Percentiles rank a stretch among this genome's conserved stretches.
phyloP scores from a whole-genome alignment of 2,888 invertebrate genomes.

The Meteorus cinctellus region DNA sequence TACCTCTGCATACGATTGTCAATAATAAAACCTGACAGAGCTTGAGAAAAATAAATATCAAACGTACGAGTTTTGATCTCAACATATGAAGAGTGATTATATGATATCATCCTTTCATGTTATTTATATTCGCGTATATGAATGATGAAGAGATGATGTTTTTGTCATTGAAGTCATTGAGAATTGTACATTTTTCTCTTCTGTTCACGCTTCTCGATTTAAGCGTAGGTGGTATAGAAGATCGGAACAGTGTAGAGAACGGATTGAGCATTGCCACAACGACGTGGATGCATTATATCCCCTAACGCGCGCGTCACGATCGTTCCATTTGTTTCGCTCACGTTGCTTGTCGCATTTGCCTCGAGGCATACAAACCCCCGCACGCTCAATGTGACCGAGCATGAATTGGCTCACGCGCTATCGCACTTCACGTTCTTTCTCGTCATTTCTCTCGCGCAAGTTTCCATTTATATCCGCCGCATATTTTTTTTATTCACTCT shows the following conservation, averaged over 20 bases:
- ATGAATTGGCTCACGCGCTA: slow-evolving; percentile 43
- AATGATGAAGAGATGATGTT: neutral
- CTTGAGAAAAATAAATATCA: neutral
- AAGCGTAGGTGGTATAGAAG: slow-evolving; percentile 4
- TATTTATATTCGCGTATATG: neutral
- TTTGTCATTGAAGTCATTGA: neutral
- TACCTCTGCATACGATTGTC: neutral
- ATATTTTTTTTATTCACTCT: neutral
- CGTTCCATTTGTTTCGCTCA: slow-evolving; percentile 42
- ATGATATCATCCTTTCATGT: too few relatives aligned
- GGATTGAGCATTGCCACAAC: slow-evolving; percentile 36
- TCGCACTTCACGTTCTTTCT: slow-evolving; percentile 31
- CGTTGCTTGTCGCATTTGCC: slow-evolving; percentile 40
- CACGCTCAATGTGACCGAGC: slow-evolving; percentile 5
- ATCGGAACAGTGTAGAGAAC: neutral
- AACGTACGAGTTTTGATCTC: neutral
- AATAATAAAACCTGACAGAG: neutral
- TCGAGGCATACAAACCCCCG: slow-evolving; percentile 38
- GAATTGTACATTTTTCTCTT: slow-evolving; percentile 9
- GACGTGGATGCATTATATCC: slow-evolving; percentile 61
- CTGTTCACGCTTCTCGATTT: neutral
- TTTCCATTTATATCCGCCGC: slow-evolving; percentile 27
- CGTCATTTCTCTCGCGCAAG: slow-evolving; percentile 21
- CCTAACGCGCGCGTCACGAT: slow-evolving; percentile 52
- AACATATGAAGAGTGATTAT: neutral